phyloP scores from a whole-genome alignment of 2,797 vertebrate species.

The Rhinichthys osculus region DNA sequence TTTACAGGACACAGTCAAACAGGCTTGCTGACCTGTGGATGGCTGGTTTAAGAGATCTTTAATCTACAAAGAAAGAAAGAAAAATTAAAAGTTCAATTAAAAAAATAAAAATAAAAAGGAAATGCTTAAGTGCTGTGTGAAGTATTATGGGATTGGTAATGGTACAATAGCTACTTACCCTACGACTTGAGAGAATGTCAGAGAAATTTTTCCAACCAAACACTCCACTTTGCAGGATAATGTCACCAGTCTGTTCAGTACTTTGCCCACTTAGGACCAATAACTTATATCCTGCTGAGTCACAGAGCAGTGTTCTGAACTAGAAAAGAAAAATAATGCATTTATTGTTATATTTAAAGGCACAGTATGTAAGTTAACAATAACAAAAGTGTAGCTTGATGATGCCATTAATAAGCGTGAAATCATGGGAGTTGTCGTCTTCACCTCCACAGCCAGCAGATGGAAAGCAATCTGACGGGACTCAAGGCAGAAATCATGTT shows the following conservation, averaged over 20 bases:
- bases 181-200: slow-evolving; percentile 83
- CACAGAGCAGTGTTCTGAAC: slow-evolving; percentile 86
- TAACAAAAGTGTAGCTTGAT: not conserved
- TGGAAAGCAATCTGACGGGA: not conserved
- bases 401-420: not conserved
- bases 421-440: not conserved
- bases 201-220: slow-evolving; percentile 88
- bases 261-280: slow-evolving; percentile 90
- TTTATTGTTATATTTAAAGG: not conserved
- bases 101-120: not conserved
- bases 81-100: slow-evolving; percentile 13
- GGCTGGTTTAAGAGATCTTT: slow-evolving; percentile 83
- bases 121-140: not conserved
- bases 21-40: slow-evolving; percentile 79
- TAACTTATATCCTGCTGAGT: slow-evolving; percentile 86
- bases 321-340: slow-evolving; percentile 61
- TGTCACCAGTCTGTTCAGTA: slow-evolving; percentile 88
- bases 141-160: not conserved
- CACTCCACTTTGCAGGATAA: slow-evolving; percentile 88
- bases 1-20: slow-evolving; percentile 89
- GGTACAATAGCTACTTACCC: slow-evolving; percentile 76
- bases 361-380: not conserved
- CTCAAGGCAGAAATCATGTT: not conserved
- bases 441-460: not conserved
- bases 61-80: slow-evolving; percentile 79